Base-by-base conservation (phyloP, 1,140 invertebrate genomes). In the Meloidogyne exigua region DNA sequence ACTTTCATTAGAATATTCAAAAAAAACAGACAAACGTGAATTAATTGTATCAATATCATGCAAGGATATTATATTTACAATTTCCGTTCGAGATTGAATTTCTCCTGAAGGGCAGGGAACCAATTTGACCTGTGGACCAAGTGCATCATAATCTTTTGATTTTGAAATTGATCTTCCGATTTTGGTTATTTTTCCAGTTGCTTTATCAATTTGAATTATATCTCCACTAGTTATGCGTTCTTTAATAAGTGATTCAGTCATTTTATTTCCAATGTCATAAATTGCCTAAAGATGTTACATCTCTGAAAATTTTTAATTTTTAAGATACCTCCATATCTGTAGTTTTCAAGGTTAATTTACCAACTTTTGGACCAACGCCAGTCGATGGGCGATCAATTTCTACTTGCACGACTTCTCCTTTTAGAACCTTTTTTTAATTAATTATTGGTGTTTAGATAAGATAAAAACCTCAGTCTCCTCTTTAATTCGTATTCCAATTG, bases 71-170 rank as follows among this genome's bases (percentile, higher is more conserved):
- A 95, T 99, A 88, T 99, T 96, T 0, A 98, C 94, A 0, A 97
- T 95, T 90, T 98, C 95, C 88, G 98, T 97, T n/a, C 96, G 90
- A 87, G 98, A 99, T 89, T 98, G 95, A 11, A 99, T 89, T 90
- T 99, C 96, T 0, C 96, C 96, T 85, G 98, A 95, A 0, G 96
- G 96, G 89, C 95, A 98, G 80, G 98, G 95, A 0, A 99, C 95
- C 89, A 98, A 98, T 80, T 94, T 92, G 10, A 90, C 90, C 86
- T 90, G 85, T 21, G 94, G 91, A 4, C 94, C 94, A 76, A 95
- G 96, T 1, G 96, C 96, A 89, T 99, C 96, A 88, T 98, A 99
- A 88, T 99, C 96, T 49, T 95, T 90, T 13, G 95, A 94, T 80
- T 95, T 90, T 0, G 95, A 94, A 85, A 98, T 98, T 26, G 95